Base-by-base conservation (phyloP, 2,113 vertebrate genomes). In the Eptatretus burgeri region DNA sequence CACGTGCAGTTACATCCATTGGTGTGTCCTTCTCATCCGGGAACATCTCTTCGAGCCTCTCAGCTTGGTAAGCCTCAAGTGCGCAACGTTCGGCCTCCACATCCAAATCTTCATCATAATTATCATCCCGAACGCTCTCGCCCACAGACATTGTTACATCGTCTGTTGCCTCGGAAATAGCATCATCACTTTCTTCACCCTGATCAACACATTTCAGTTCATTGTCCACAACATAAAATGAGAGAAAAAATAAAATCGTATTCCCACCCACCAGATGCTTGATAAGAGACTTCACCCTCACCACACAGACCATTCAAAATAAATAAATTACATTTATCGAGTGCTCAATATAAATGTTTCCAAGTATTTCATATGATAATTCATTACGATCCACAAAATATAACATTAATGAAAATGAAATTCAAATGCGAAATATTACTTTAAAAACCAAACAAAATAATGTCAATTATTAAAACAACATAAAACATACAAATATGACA, bases 1-100 rank as follows among this genome's bases (percentile, higher is more conserved):
- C 74, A 71, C 78, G 79, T 62, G 87, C 82, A 11, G 77, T 19
- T 10, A 74, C 51, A 0, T 91, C 80, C 2, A 81, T 74, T 1
- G 91, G 91, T 0, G 89, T 95, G 73, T 95, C 89, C 71, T 95
- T 75, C 74, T 98, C 91, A 66, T 98, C 91, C 0, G 91, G 89
- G 69, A 98, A 98, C 78, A 86, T 77, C 65, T 83, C 82, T 67
- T 98, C 80, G 60, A 83, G 73, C 13, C 86, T 77, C 65, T 88
- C 82, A 67, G 89, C 79, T n/a, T 79, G 78, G 67, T 93, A 87
- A 67, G 74, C 82, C 71, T 81, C 79, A 62, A 93, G 70, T 70
- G 78, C 82, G 68, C 83, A 75, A 10, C 76, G 78, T 53, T 86
- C 84, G n/a, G 81, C 83, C 7, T 78, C 79, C 68, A 77, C 72